These are phyloP conservation scores for Syrphus vitripennis DNA, from an alignment of 2,888 invertebrate genomes.

Conservation along the genomic window DNA sequence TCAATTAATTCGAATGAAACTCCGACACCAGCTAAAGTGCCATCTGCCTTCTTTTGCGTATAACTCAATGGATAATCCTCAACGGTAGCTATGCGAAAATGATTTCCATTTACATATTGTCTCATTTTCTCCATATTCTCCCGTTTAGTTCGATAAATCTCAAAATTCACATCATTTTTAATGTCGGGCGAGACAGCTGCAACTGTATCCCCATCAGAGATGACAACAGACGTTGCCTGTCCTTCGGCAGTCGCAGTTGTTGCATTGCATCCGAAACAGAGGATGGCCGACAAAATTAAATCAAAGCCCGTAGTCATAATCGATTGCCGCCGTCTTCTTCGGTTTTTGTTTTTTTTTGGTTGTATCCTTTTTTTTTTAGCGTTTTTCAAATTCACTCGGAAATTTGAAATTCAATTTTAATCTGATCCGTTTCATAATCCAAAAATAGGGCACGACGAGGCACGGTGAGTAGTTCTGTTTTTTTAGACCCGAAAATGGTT, in stretches of 20 bases:
- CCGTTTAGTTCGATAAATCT: constrained; percentile 73
- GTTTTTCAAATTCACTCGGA: constrained; percentile 42
- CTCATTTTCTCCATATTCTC: constrained; percentile 73
- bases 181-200: constrained; percentile 64
- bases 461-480: neutral
- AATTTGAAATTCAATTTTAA: constrained; percentile 32
- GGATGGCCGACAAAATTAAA: constrained; percentile 76
- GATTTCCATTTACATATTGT: constrained; percentile 77
- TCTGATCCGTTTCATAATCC: constrained; percentile 62
- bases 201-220: neutral
- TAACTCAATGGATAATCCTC: constrained; percentile 86
- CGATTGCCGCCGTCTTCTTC: neutral
- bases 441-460: neutral
- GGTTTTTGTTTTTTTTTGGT: neutral
- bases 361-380: neutral
- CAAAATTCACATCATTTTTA: constrained; percentile 45
- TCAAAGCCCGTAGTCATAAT: constrained; percentile 75
- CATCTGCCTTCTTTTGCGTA: constrained; percentile 81
- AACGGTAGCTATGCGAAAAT: constrained; percentile 78
- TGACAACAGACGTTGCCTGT: constrained; percentile 35
- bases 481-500: neutral
- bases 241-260: constrained; percentile 72
- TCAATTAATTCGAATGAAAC: constrained; percentile 88
- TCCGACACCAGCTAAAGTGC: constrained; percentile 84
- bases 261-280: constrained; percentile 76